Conservation (phyloP, 2,888 invertebrate genomes). For the Gymnocheta viridis region DNA sequence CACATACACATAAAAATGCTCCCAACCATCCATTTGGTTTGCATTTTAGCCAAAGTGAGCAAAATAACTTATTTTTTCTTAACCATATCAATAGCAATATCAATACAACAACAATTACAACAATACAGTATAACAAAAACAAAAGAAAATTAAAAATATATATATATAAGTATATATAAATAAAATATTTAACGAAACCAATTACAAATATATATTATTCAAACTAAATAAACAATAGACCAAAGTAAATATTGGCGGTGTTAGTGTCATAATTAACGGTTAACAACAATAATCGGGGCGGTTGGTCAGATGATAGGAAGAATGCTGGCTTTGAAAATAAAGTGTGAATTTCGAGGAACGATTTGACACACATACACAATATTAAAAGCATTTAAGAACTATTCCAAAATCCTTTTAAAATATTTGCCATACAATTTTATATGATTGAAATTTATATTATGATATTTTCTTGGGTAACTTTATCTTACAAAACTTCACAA, state of each 20-base stretch:
- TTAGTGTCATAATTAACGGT: slow-evolving; percentile 69
- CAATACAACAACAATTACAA: slow-evolving; percentile 69
- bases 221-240: slow-evolving; percentile 77
- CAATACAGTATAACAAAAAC: slow-evolving; percentile 70
- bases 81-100: slow-evolving; percentile 71
- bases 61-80: slow-evolving; percentile 28
- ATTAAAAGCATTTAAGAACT: too few species aligned
- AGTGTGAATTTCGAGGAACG: neutral
- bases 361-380: too few species aligned
- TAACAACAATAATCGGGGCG: neutral
- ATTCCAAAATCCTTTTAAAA: too few species aligned
- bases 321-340: neutral
- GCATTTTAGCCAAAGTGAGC: slow-evolving; percentile 61
- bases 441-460: too few species aligned
- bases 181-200: slow-evolving; percentile 67
- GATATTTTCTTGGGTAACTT: too few species aligned
- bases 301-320: neutral
- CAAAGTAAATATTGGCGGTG: slow-evolving; percentile 81
- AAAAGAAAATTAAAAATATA: slow-evolving; percentile 30
- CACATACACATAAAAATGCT: neutral
- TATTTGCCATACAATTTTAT: too few species aligned
- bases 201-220: slow-evolving; percentile 69
- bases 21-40: slow-evolving; percentile 2
- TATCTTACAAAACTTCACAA: too few species aligned
- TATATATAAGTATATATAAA: slow-evolving; percentile 45